A percentile compares a stretch with the other conserved stretches of the same genome.
These are phyloP conservation scores for Ceryle rudis DNA, from an alignment of 2,797 vertebrate species.

Conservation along the genomic window DNA sequence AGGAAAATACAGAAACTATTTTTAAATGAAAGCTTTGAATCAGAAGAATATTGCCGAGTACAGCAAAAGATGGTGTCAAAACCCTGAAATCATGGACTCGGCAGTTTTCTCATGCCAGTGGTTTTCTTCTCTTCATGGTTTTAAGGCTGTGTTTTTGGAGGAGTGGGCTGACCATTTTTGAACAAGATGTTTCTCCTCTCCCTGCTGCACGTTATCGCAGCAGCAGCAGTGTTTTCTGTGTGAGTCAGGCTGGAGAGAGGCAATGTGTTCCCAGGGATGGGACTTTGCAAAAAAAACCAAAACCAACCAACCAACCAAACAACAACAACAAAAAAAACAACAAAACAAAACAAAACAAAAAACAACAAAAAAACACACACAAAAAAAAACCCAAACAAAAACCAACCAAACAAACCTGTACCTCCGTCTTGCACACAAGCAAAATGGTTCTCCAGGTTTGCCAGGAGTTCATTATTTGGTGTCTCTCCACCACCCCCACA, in stretches of 20 bases:
- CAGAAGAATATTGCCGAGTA: constrained; percentile 51
- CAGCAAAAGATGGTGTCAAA: constrained; percentile 57
- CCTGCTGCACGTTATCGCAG: neutral
- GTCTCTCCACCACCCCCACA: accelerated
- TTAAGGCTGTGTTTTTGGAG: constrained; percentile 32
- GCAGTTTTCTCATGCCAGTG: constrained; percentile 25
- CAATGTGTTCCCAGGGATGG: neutral
- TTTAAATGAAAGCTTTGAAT: constrained; percentile 66
- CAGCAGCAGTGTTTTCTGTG: neutral
- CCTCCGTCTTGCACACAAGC: neutral
- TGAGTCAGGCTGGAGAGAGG: neutral
- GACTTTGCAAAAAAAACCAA: neutral
- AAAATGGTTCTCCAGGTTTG: neutral
- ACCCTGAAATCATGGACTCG: constrained; percentile 36
- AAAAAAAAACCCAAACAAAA: too few relatives aligned
- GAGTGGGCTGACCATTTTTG: neutral
- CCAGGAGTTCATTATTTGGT: neutral
- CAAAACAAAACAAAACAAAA: too few relatives aligned
- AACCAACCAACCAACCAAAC: too few relatives aligned
- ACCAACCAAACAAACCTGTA: neutral
- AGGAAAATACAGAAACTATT: constrained; percentile 28
- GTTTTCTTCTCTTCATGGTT: constrained; percentile 36
- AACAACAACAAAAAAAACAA: too few relatives aligned
- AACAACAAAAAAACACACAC: too few relatives aligned
- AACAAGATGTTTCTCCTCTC: neutral